Conservation (phyloP, 2,888 invertebrate genomes). For the Melolontha melolontha region DNA sequence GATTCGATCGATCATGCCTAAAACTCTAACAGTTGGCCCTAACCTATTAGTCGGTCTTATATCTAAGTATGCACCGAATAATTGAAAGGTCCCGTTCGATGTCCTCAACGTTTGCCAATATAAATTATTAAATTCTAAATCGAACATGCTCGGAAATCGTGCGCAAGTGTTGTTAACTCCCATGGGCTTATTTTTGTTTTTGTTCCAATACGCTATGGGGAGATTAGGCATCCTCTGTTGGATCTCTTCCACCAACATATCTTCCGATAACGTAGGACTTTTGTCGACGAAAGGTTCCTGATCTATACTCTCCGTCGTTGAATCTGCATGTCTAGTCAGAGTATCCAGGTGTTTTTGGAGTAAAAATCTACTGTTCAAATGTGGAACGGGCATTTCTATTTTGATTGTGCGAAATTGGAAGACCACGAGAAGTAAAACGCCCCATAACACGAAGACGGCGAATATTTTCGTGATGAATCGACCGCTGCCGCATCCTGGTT, state of each 20-base stretch:
- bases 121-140: conserved; percentile 91
- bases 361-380: conserved; percentile 66
- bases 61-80: conserved; percentile 92
- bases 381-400: conserved; percentile 62
- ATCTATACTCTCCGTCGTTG: conserved; percentile 65
- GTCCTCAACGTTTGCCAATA: conserved; percentile 92
- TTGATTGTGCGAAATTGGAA: conserved; percentile 63
- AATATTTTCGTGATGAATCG: conserved; percentile 66
- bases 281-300: conserved; percentile 73
- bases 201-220: conserved; percentile 88
- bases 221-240: conserved; percentile 85
- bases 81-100: conserved; percentile 88
- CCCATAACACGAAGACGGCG: conserved; percentile 65
- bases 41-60: conserved; percentile 80
- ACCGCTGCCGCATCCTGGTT: conserved; percentile 55
- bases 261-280: conserved; percentile 75
- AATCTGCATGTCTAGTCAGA: conserved; percentile 61
- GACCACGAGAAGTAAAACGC: conserved; percentile 65
- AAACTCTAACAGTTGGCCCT: conserved; percentile 85
- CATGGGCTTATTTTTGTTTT: conserved; percentile 81
- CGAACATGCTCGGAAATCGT: conserved; percentile 88
- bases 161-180: conserved; percentile 81
- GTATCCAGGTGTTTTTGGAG: conserved; percentile 67
- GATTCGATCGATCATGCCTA: conserved; percentile 89
- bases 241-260: conserved; percentile 81